Base-by-base conservation (phyloP, 2,888 invertebrate genomes). In the Hydrotaea cyrtoneurina region DNA sequence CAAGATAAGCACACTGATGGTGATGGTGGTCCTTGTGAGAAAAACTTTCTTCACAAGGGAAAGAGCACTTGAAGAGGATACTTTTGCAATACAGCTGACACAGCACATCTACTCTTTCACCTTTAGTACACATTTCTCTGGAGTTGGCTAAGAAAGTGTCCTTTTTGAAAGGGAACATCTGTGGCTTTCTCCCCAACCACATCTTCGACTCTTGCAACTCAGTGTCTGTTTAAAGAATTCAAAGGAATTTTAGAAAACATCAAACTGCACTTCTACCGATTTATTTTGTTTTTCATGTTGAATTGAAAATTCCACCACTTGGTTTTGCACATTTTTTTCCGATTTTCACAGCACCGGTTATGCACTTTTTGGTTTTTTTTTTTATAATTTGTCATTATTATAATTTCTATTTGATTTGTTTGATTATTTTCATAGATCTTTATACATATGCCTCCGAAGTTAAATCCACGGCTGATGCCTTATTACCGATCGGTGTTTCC, bases 371-470 rank as follows among this genome's bases (percentile, higher is more conserved):
- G 59, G 59, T 4, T 59, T 23, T 26, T 10, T 64, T 36, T 64
- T 31, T 64, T 64, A 36, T 64, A 36, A 64, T 64, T 64, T 31
- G 31, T 31, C 4, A 17, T 59, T n/a, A n/a, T 59, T 64, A 19
- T 53, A 17, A 57, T 57, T 21, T 57, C 10, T 0, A 31, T 57
- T 57, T 57, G 31, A 26, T n/a, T 39, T 39, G 7, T 46, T 69
- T 39, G 19, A 46, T 46, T 62, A 2, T 31, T 31, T 69, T 46
- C 13, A 46, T 69, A 69, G 69, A 69, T 69, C 43, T 69, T 69
- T 69, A 69, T 69, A 46, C 69, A 69, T 69, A 69, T 46, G 21
- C 69, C 43, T 43, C 46, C 4, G 69, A 69, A 46, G 46, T 69
- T 7, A 69, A 69, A 69, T 46, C 69, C 1, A 10, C 43, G 46